Conservation (phyloP, 2,113 vertebrate genomes). For the Sigmodon hispidus region DNA sequence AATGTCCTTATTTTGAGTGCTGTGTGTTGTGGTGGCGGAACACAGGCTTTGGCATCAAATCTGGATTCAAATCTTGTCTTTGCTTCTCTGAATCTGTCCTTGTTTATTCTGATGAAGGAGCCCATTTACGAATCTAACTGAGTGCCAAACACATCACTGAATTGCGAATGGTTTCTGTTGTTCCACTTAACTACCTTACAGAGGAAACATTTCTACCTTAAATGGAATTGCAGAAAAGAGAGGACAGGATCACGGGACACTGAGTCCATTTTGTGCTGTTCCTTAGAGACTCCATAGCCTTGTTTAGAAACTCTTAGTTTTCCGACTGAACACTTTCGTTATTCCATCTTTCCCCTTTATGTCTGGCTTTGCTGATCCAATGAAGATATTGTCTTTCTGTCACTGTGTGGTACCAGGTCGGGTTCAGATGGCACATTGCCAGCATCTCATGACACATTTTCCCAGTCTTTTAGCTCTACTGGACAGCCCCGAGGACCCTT, state of each 20-base stretch:
- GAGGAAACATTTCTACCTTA: neutral
- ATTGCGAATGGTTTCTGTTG: neutral
- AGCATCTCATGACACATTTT: slow-evolving; percentile 85
- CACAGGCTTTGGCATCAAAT: slow-evolving; percentile 35
- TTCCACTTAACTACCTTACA: neutral
- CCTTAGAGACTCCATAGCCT: neutral
- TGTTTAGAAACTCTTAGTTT: slow-evolving; percentile 23
- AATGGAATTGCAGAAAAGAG: slow-evolving; percentile 40
- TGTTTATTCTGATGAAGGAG: slow-evolving; percentile 22
- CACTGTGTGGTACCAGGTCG: slow-evolving; percentile 37
- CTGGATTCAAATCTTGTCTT: slow-evolving; percentile 58
- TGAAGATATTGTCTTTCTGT: neutral
- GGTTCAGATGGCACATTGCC: slow-evolving; percentile 70
- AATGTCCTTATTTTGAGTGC: slow-evolving; percentile 32
- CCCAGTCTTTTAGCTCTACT: slow-evolving; percentile 87
- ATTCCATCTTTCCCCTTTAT: slow-evolving; percentile 3
- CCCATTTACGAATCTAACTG: neutral
- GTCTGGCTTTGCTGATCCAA: slow-evolving; percentile 58
- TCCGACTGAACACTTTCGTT: slow-evolving; percentile 46
- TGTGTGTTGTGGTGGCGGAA: slow-evolving; percentile 27
- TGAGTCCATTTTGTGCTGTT: slow-evolving; percentile 18
- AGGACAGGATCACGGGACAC: neutral
- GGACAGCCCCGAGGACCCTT: slow-evolving; percentile 90
- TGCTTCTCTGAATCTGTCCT: slow-evolving; percentile 6
- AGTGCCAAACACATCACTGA: neutral